These are phyloP conservation scores for Selene dorsalis DNA, from an alignment of 2,797 vertebrate genomes.

Conservation along the genomic window DNA sequence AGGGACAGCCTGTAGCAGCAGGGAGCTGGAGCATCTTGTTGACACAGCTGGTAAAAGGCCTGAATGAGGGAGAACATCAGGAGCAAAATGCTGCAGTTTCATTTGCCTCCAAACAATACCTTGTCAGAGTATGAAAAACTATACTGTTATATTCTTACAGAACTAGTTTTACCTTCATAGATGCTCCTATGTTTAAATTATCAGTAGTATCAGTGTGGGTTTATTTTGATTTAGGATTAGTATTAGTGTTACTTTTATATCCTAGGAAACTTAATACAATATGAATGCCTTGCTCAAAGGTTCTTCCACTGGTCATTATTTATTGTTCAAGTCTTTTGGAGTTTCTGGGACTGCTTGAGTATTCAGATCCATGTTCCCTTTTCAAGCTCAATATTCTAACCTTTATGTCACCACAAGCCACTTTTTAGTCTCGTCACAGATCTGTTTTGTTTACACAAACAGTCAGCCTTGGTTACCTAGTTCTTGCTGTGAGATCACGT, in stretches of 20 bases:
- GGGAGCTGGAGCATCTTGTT: conserved; percentile 47
- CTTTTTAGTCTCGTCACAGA: conserved; percentile 27
- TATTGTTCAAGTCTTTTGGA: not conserved
- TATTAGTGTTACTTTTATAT: not conserved
- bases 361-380: not conserved
- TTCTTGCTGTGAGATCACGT: not conserved
- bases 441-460: conserved; percentile 2
- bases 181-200: not conserved
- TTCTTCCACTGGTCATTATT: not conserved
- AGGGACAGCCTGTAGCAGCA: conserved; percentile 12
- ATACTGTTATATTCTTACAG: not conserved
- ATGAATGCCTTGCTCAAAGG: not conserved
- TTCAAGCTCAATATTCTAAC: not conserved
- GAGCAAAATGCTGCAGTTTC: not conserved
- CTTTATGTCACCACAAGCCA: not conserved
- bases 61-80: conserved; percentile 35
- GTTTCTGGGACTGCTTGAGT: not conserved
- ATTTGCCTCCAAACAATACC: not conserved
- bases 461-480: not conserved
- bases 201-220: not conserved
- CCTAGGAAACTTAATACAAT: not conserved
- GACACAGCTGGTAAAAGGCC: conserved; percentile 60
- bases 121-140: not conserved
- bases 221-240: not conserved
- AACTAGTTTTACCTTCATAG: not conserved